These are phyloP conservation scores for Sesia apiformis DNA, from an alignment of 2,888 invertebrate genomes.

Conservation along the genomic window DNA sequence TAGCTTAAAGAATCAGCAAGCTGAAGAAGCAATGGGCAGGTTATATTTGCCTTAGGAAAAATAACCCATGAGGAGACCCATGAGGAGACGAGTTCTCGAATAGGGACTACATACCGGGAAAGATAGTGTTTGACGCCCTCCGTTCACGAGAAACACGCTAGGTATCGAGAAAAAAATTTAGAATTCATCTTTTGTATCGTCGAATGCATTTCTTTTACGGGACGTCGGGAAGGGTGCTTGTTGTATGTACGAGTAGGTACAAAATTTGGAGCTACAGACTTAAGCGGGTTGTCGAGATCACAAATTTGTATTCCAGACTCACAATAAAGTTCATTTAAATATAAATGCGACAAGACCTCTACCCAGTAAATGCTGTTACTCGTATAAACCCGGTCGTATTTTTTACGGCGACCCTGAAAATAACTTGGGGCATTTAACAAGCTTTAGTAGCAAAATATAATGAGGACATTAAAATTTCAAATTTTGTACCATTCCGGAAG, in stretches of 20 bases:
- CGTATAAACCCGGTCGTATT: slow-evolving; percentile 47
- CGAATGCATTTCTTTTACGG: no score
- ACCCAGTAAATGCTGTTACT: slow-evolving; percentile 49
- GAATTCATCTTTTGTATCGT: no score
- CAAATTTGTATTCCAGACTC: slow-evolving; percentile 64
- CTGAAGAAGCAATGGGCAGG: no score
- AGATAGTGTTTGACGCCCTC: no score
- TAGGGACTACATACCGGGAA: no score
- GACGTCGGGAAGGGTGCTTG: not conserved
- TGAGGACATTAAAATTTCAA: slow-evolving; percentile 9
- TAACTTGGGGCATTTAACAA: slow-evolving; percentile 40
- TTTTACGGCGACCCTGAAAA: slow-evolving; percentile 44
- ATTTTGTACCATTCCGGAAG: not conserved
- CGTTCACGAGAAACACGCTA: no score
- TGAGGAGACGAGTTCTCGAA: no score
- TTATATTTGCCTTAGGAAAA: no score
- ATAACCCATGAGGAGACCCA: no score
- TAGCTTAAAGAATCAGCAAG: no score
- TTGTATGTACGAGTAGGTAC: slow-evolving; percentile 11
- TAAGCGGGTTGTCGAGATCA: slow-evolving; percentile 44
- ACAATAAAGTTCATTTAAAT: slow-evolving; percentile 66
- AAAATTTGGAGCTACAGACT: slow-evolving; percentile 39
- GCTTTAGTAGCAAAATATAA: slow-evolving; percentile 35
- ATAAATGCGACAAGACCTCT: slow-evolving; percentile 63
- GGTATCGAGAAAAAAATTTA: no score